Evolutionary conservation across 2,113 vertebrate species (phyloP), one percentile per base, ranked within the genome.

Genomic region (Sakesphorus luctuosus): DNA sequence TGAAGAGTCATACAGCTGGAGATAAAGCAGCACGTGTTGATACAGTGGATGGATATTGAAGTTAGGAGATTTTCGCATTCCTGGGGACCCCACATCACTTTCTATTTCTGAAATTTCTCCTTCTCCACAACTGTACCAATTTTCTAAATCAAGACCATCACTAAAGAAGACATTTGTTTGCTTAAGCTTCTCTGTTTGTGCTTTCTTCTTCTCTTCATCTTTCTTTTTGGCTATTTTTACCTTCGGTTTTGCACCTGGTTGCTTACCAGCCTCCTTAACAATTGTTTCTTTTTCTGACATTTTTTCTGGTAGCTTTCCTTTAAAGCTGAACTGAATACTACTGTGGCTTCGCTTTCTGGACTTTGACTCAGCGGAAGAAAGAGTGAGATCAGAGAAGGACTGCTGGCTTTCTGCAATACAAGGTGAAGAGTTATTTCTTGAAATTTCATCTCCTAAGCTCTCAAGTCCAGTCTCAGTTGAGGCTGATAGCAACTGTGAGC

Each of bases 71-170:
- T 98, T 98, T 29, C 93, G 97, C 59, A 98, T 98, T 17, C 98
- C 98, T 24, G 99, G 99, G 11, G 99, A 99, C 13, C 99, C 99
- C 7, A 98, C 96, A 74, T 99, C 99, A 72, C 99, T 99, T 95
- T 99, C 99, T 50, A 99, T 99, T 97, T 99, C 99, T 12, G 99
- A 99, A 74, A 99, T 99, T 89, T 99, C 99, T 7, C 99, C 99
- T 90, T 99, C 99, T 55, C 99, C 99, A 80, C 99, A 99, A 96
- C 99, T 99, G 91, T 99, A 99, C 99, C 99, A 99, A 92, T 99
- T 99, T 95, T 99, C 99, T 78, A 99, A 98, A 96, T 99, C 99
- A 84, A 99, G 98, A 89, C 99, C 99, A 95, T 99, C 99, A 23
- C 99, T 99, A 36, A 99, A 99, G 96, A 99, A 99, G 63, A 99